Percentiles rank a stretch among this genome's conserved stretches.
phyloP scores from a whole-genome alignment of 2,113 vertebrate genomes.

The Protobothrops mucrosquamatus region DNA sequence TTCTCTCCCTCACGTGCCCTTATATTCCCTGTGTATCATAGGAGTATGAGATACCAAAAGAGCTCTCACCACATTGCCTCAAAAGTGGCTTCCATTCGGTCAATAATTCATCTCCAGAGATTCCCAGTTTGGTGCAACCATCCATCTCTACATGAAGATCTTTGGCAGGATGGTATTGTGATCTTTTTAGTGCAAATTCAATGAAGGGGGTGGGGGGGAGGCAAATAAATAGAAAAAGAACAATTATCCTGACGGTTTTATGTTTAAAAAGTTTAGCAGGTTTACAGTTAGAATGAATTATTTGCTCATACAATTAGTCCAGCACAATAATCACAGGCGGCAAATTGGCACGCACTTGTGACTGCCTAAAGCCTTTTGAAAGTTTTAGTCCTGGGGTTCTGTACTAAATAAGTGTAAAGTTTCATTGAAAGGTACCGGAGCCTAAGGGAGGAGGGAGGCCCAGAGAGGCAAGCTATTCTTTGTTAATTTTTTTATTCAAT shows the following conservation, averaged over 20 bases:
- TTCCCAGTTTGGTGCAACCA: background rate
- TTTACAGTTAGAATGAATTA: constrained; percentile 56
- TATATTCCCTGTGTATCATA: background rate
- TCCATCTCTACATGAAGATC: background rate
- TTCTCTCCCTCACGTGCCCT: background rate
- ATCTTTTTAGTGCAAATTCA: background rate
- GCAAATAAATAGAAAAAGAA: constrained; percentile 34
- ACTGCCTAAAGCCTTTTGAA: constrained; percentile 45
- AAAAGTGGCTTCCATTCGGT: background rate
- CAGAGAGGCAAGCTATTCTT: constrained; percentile 42
- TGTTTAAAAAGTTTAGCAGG: constrained; percentile 55
- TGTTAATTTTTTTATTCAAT: constrained; percentile 67
- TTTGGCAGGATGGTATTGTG: background rate
- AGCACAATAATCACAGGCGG: constrained; percentile 44
- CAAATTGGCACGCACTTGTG: constrained; percentile 44
- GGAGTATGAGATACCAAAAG: background rate
- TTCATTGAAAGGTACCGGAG: constrained; percentile 48
- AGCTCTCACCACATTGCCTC: background rate
- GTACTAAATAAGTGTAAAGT: constrained; percentile 32
- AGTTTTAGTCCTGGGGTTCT: constrained; percentile 41
- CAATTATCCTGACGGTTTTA: constrained; percentile 42
- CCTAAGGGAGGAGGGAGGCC: constrained; percentile 14
- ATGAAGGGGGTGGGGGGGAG: background rate
- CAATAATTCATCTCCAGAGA: background rate
- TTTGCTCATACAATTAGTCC: constrained; percentile 66